phyloP scores from a whole-genome alignment of 64 coral and sea anemone genomes.

The Montipora capricornis region DNA sequence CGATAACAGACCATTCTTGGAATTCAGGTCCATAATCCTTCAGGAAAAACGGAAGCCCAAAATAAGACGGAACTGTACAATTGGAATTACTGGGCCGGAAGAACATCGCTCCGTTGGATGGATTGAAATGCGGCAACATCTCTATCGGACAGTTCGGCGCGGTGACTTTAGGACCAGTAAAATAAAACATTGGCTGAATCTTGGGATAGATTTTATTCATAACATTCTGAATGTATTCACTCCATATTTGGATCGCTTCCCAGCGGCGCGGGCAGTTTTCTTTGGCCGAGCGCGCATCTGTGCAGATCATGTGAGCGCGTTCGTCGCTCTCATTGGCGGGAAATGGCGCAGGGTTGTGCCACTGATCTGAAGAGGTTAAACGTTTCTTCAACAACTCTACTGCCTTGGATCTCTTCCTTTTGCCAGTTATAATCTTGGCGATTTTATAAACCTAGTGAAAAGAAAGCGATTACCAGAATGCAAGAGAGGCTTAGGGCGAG shows the following conservation, averaged over 20 bases:
- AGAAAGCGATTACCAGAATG: neutral
- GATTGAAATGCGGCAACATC: conserved; percentile 84
- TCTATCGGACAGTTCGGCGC: conserved; percentile 79
- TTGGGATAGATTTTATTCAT: conserved; percentile 80
- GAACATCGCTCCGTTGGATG: conserved; percentile 84
- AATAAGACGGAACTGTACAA: conserved; percentile 66
- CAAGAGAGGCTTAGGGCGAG: too few relatives aligned
- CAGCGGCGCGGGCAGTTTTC: conserved; percentile 83
- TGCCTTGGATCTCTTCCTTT: conserved; percentile 26
- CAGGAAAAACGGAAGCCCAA: conserved; percentile 83
- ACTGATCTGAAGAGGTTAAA: conserved; percentile 24
- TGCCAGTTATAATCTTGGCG: conserved; percentile 66
- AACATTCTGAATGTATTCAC: conserved; percentile 53
- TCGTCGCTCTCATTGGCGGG: conserved; percentile 83
- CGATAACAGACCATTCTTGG: conserved; percentile 92
- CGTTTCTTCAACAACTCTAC: conserved; percentile 45
- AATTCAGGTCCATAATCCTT: conserved; percentile 84
- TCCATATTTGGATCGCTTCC: conserved; percentile 80
- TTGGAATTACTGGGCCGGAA: conserved; percentile 63
- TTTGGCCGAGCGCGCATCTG: conserved; percentile 35
- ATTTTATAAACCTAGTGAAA: conserved; percentile 69
- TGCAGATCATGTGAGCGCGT: conserved; percentile 71
- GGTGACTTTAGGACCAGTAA: conserved; percentile 74
- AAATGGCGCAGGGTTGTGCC: conserved; percentile 71
- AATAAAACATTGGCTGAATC: conserved; percentile 76